Conservation (phyloP, 2,113 vertebrate genomes). For the Rutilus rutilus region DNA sequence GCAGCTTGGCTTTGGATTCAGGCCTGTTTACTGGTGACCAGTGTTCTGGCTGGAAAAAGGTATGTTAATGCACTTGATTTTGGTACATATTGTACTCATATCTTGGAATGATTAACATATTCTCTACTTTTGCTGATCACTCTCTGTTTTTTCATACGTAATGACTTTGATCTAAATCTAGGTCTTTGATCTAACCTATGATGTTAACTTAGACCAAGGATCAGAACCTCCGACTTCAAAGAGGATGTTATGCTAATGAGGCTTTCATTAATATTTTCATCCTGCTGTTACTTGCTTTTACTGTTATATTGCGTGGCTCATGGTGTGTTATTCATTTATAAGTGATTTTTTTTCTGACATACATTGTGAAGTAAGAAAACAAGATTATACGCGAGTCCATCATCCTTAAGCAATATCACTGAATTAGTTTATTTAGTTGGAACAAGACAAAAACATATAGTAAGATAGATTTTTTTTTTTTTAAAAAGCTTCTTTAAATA, state of each 20-base stretch:
- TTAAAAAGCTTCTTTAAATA: not conserved
- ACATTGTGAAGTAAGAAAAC: not conserved
- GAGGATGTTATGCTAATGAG: not conserved
- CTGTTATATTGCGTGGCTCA: not conserved
- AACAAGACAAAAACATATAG: not conserved
- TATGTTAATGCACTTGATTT: slow-evolving; percentile 66
- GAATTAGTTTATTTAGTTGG: not conserved
- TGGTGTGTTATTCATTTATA: too few relatives aligned
- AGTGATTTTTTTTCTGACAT: not conserved
- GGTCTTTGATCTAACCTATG: not conserved
- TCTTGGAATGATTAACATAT: not conserved
- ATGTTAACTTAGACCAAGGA: slow-evolving; percentile 8
- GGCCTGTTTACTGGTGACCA: slow-evolving; percentile 85
- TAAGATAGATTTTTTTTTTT: not conserved
- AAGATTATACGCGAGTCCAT: too few relatives aligned
- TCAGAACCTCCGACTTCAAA: slow-evolving; percentile 18
- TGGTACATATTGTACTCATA: not conserved
- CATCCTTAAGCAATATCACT: not conserved
- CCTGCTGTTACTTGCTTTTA: not conserved
- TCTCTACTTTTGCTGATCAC: not conserved
- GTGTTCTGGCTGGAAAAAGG: slow-evolving; percentile 86
- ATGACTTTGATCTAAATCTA: slow-evolving; percentile 27
- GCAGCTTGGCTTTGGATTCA: slow-evolving; percentile 83
- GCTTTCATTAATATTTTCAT: not conserved
- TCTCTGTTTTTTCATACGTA: not conserved